Conservation (phyloP, 2,888 invertebrate species). For the Leucoma salicis region DNA sequence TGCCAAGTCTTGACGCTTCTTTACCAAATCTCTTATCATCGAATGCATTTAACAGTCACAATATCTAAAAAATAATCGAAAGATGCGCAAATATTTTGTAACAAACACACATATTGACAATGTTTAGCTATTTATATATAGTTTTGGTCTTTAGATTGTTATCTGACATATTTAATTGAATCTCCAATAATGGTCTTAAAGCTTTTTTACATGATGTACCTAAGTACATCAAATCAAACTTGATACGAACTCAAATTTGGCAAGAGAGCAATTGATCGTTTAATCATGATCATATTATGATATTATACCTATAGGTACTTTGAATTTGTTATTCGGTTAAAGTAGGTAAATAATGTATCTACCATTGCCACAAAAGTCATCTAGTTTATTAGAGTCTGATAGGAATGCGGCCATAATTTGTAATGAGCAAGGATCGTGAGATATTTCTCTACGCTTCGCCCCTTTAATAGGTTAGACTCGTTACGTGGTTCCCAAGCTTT, state of each 20-base stretch:
- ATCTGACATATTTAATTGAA: slow-evolving; percentile 31
- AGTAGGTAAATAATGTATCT: too few species aligned
- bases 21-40: slow-evolving; percentile 42
- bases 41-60: not conserved
- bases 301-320: too few species aligned
- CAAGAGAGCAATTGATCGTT: not conserved
- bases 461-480: slow-evolving; percentile 71
- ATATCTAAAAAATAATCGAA: not conserved
- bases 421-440: slow-evolving; percentile 78
- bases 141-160: slow-evolving; percentile 18
- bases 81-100: too few species aligned
- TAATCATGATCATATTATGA: too few species aligned
- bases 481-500: slow-evolving; percentile 74
- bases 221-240: slow-evolving; percentile 18
- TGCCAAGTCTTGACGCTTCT: slow-evolving; percentile 30
- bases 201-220: too few species aligned
- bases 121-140: not conserved
- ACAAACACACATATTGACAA: too few species aligned
- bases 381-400: slow-evolving; percentile 57
- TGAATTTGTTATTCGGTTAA: too few species aligned
- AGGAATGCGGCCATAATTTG: slow-evolving; percentile 80
- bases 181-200: slow-evolving; percentile 15
- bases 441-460: slow-evolving; percentile 72
- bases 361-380: slow-evolving; percentile 28
- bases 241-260: slow-evolving; percentile 34